Base-by-base conservation (phyloP, 2,797 vertebrate species). In the Amblyraja radiata region DNA sequence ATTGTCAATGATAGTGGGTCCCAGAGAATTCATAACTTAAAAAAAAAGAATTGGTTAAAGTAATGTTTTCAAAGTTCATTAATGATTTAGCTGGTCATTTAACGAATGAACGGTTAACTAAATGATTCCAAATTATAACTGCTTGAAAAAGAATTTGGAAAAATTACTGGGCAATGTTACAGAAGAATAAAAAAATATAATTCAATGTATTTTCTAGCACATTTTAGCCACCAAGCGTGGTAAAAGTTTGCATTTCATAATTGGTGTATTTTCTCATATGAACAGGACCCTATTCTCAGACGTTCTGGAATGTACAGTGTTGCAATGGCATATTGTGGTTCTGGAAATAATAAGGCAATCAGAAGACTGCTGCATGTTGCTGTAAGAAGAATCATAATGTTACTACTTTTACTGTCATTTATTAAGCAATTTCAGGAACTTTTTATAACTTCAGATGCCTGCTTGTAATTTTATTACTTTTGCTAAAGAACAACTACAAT, bases 221-320 rank as follows among this genome's bases (percentile, higher is more conserved):
- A 6, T 83, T 68, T 68, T 68, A 36, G n/a, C 25, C n/a, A 36
- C 6, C 32, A 9, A 36, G 14, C 39, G 58, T 84, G 28, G 6
- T 36, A 32, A 54, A 68, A 32, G 58, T 58, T 46, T 79, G 28
- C 25, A 65, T 46, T 71, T 74, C 46, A 46, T 93, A 23, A 81
- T 39, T 93, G 25, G 54, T 80, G 6, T 81, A 28, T 79, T 93
- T 74, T 74, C 93, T 74, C 61, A 88, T 88, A 36, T 83, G 32
- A 94, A 21, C 94, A 97, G 97, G 97, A 97, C 94, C 99, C 99
- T 32, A 99, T 99, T 95, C 97, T 99, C 93, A 97, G 99, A 83
- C 97, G 99, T 74, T 99, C 99, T 77, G 99, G 98, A 95, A 99
- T 99, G 99, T 99, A 99, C 96, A 98, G 98, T 0, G 99, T 99